Base-by-base conservation (phyloP, 2,113 vertebrate species). In the Bos indicus region DNA sequence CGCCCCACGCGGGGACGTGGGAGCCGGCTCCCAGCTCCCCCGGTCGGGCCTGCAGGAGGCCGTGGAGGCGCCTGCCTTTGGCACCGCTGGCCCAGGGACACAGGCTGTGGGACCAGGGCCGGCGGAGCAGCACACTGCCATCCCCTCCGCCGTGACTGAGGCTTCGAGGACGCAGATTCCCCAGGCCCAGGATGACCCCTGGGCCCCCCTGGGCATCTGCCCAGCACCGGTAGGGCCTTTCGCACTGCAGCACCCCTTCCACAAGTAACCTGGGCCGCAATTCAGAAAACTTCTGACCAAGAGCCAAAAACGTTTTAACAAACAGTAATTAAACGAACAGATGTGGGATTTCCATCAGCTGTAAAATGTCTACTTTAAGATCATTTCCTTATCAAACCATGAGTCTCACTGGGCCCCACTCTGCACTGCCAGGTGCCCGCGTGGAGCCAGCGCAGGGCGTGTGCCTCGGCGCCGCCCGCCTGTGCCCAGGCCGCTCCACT, bases 71-170 rank as follows among this genome's bases (percentile, higher is more conserved):
- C 30, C 26, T 15, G 80, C 54, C 36, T 43, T 4, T 4, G 4
- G 13, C n/a, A 9, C 7, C 40, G 0, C 4, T 1, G 14, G 48
- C 11, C 1, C 0, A 1, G 14, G 21, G 5, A 5, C 14, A 2
- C 52, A 12, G 8, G 1, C 10, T 4, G 3, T 0, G 17, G 54
- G 23, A 11, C 17, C 17, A 8, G 15, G 40, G 67, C 7, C 2
- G 0, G 36, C 0, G 1, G 28, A 7, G 51, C 23, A 2, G 16
- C 2, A 3, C 10, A 6, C 62, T 1, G 2, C 5, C 6, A 0
- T 4, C 33, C 40, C 6, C 0, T 30, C 60, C 5, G 0, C 48
- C 0, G 15, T 0, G 8, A 92, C 21, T 1, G 3, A 23, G 0
- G 21, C 57, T 26, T 2, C 14, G 1, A 3, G 17, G 26, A 40